phyloP scores from a whole-genome alignment of 2,888 invertebrate genomes.

The Calephelis perditalis region DNA sequence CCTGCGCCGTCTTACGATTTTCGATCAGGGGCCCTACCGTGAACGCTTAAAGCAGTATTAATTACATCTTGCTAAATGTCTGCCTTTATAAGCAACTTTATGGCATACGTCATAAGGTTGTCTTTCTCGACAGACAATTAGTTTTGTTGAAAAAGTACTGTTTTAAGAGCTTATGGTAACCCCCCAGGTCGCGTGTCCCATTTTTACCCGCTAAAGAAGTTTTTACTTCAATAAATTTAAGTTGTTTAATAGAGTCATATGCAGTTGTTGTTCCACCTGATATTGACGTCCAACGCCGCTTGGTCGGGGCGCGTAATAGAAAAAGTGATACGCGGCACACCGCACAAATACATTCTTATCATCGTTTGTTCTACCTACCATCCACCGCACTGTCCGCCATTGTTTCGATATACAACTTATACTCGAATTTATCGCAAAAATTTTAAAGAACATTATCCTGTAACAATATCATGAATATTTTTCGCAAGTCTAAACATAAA shows the following conservation, averaged over 20 bases:
- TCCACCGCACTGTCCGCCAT: slow-evolving; percentile 15
- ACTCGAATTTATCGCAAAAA: not conserved
- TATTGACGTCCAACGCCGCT: slow-evolving; percentile 40
- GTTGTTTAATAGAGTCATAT: slow-evolving; percentile 26
- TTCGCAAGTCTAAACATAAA: not conserved
- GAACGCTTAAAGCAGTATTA: too few species aligned
- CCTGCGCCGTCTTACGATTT: too few species aligned
- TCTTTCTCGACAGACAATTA: too few species aligned
- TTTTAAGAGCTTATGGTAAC: too few species aligned
- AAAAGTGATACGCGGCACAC: slow-evolving; percentile 69
- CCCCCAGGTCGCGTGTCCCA: too few species aligned
- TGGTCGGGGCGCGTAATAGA: slow-evolving; percentile 56
- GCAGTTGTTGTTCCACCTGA: slow-evolving; percentile 29
- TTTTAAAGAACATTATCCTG: slow-evolving; percentile 17
- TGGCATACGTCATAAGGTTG: too few species aligned
- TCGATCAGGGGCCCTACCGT: too few species aligned
- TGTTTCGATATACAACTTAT: not conserved
- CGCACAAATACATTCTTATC: slow-evolving; percentile 60
- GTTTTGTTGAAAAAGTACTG: too few species aligned
- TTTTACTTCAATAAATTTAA: too few species aligned
- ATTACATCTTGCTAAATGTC: too few species aligned
- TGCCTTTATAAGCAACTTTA: too few species aligned
- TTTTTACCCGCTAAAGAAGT: too few species aligned
- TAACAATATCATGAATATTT: not conserved
- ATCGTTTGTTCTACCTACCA: slow-evolving; percentile 37